Evolutionary conservation across 2,888 invertebrate genomes (phyloP).

Genomic region (Ecliptopera silaceata): DNA sequence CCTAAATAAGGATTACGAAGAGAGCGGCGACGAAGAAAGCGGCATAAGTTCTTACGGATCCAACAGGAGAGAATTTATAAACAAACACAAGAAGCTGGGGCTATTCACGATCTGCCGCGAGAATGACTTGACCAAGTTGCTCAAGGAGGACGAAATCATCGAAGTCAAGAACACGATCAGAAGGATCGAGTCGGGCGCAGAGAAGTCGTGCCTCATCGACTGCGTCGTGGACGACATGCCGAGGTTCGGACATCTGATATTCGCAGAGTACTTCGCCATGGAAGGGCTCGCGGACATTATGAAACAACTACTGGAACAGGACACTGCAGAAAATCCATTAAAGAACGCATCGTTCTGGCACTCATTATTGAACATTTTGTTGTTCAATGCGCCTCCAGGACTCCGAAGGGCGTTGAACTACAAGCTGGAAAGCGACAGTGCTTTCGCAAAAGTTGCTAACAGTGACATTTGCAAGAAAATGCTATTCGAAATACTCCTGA

Average conservation of each 20-base stretch:
- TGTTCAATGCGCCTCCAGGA: slow-evolving; percentile 38
- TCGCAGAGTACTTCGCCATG: slow-evolving; percentile 48
- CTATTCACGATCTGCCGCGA: slow-evolving; percentile 47
- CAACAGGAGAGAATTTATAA: slow-evolving; percentile 35
- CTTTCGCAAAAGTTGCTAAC: slow-evolving; percentile 30
- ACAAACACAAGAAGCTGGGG: slow-evolving; percentile 47
- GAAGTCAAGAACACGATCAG: slow-evolving; percentile 41
- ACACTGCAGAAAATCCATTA: slow-evolving; percentile 7
- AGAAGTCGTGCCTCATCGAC: slow-evolving; percentile 39
- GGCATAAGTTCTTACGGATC: slow-evolving; percentile 20
- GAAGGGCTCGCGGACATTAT: slow-evolving; percentile 41
- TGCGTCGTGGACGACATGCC: slow-evolving; percentile 45
- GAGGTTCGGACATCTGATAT: slow-evolving; percentile 45
- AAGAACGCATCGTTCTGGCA: slow-evolving; percentile 40
- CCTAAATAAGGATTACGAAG: slow-evolving; percentile 27
- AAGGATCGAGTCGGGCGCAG: slow-evolving; percentile 42
- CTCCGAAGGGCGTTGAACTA: slow-evolving; percentile 47
- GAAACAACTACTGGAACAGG: slow-evolving; percentile 15
- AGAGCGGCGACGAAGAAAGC: slow-evolving; percentile 21
- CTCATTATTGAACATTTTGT: slow-evolving; percentile 41
- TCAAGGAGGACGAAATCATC: slow-evolving; percentile 41
- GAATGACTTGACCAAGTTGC: slow-evolving; percentile 40
- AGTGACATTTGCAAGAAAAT: slow-evolving; percentile 38
- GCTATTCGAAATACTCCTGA: slow-evolving; percentile 44
- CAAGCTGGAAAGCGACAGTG: slow-evolving; percentile 46